Evolutionary conservation across 2,888 invertebrate genomes (phyloP).

Genomic region (Lamproptera curius): DNA sequence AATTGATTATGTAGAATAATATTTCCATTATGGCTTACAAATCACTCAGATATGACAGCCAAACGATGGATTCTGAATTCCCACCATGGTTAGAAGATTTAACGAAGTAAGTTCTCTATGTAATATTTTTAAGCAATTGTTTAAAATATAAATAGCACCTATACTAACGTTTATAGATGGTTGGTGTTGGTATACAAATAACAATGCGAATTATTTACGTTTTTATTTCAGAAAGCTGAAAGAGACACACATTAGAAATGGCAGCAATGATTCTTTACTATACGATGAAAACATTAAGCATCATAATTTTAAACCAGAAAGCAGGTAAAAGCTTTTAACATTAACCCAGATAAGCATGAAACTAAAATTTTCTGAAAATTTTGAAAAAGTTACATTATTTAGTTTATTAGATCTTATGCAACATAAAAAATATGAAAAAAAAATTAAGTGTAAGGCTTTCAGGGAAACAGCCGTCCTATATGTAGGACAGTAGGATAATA

Average conservation of each 20-base stretch:
- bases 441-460: conserved; percentile 15
- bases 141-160: too few species aligned
- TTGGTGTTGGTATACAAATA: too few species aligned
- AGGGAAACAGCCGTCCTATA: conserved; percentile 19
- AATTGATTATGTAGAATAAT: conserved; percentile 27
- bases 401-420: conserved; percentile 22
- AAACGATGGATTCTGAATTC: conserved; percentile 47
- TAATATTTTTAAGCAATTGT: too few species aligned
- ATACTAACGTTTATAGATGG: too few species aligned
- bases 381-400: conserved; percentile 24
- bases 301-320: conserved; percentile 40
- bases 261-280: conserved; percentile 39
- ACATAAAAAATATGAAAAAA: conserved; percentile 20
- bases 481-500: conserved; percentile 21
- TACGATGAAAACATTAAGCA: conserved; percentile 37
- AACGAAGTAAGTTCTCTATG: conserved; percentile 66
- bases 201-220: too few species aligned
- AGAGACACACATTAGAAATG: conserved; percentile 59
- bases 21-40: conserved; percentile 65
- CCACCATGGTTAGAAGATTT: conserved; percentile 67
- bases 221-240: conserved; percentile 56
- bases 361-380: too few species aligned
- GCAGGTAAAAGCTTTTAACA: too few species aligned
- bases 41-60: conserved; percentile 52
- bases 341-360: conserved; percentile 18